Percentiles rank a stretch among this genome's conserved stretches.
phyloP scores from a whole-genome alignment of 1,140 invertebrate species.

The Lepidurus arcticus region DNA sequence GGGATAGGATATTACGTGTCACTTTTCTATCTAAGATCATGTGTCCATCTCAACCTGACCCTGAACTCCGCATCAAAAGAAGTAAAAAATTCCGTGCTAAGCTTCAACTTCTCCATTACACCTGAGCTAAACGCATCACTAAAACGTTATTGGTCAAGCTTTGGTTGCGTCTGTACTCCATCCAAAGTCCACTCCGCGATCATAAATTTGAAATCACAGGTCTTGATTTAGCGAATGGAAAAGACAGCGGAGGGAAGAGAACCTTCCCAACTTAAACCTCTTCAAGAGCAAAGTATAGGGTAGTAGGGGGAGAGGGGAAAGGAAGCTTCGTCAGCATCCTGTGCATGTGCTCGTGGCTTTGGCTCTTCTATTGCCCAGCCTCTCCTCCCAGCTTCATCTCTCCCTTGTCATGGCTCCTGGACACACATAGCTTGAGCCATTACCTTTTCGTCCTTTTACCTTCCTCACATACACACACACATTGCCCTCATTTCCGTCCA shows the following conservation, averaged over 20 bases:
- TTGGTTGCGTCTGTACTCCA: background rate
- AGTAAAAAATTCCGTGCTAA: background rate
- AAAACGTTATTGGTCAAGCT: background rate
- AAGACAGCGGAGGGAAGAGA: background rate
- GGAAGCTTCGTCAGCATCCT: conserved; percentile 20
- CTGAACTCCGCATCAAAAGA: background rate
- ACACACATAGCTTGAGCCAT: background rate
- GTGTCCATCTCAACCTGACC: background rate
- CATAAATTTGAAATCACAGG: background rate
- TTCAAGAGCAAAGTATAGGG: background rate
- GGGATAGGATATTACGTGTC: background rate
- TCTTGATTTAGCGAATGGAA: conserved; percentile 9
- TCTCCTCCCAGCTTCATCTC: background rate
- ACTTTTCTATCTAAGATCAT: background rate
- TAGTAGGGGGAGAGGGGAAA: background rate
- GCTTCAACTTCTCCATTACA: background rate
- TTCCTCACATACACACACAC: conserved; percentile 1
- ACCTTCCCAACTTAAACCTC: background rate
- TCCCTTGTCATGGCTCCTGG: background rate
- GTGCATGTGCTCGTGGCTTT: conserved; percentile 13
- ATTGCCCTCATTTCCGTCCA: conserved; percentile 21
- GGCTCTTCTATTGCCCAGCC: conserved; percentile 10
- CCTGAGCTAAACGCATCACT: background rate
- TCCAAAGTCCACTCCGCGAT: background rate
- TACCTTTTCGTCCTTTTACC: conserved; percentile 9